phyloP scores from a whole-genome alignment of 1,140 invertebrate genomes.

The Harpegnathos saltator region DNA sequence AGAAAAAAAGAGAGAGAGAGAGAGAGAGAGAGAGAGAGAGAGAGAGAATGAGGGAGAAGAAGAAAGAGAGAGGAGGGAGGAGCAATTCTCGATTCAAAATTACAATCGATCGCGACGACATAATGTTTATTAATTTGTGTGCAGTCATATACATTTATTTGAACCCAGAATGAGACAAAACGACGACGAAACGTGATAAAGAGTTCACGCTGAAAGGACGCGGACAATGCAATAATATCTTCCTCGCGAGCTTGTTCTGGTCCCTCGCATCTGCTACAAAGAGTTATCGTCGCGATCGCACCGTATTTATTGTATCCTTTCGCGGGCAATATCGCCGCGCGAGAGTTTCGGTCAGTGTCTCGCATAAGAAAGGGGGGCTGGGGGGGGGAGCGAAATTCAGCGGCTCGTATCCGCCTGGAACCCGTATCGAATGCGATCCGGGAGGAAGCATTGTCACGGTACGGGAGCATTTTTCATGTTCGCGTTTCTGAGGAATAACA shows the following conservation, averaged over 20 bases:
- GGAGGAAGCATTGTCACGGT: conserved; percentile 50
- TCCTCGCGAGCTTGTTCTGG: conserved; percentile 40
- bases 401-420: conserved; percentile 28
- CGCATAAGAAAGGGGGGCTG: background rate
- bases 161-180: background rate
- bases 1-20: too few relatives aligned
- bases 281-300: conserved; percentile 59
- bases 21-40: too few relatives aligned
- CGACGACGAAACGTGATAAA: conserved; percentile 34
- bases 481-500: conserved; percentile 57
- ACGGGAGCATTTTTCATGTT: conserved; percentile 51
- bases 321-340: conserved; percentile 54
- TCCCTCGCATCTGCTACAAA: conserved; percentile 58
- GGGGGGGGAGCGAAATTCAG: conserved; percentile 20
- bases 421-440: conserved; percentile 39
- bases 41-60: too few relatives aligned
- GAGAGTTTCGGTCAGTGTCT: conserved; percentile 51
- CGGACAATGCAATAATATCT: conserved; percentile 48
- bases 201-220: conserved; percentile 20
- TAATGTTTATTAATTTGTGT: too few relatives aligned
- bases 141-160: too few relatives aligned
- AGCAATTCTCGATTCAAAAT: background rate
- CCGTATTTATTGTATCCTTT: conserved; percentile 57
- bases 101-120: background rate
- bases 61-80: background rate